Percentiles rank a stretch among this genome's conserved stretches.
These are phyloP conservation scores for Neopelma chrysocephalum DNA, from an alignment of 2,797 vertebrate genomes.

Conservation along the genomic window DNA sequence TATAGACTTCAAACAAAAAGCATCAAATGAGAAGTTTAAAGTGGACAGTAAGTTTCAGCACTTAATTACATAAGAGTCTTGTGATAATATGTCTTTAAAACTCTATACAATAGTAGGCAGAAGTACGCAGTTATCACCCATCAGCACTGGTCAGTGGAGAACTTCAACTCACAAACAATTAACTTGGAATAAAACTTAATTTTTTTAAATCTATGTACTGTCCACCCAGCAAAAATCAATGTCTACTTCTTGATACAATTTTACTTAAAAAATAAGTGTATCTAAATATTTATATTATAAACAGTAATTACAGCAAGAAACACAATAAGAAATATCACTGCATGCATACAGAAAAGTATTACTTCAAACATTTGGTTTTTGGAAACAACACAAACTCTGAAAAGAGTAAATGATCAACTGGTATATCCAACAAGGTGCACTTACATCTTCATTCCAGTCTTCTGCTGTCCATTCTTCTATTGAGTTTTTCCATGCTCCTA, in stretches of 20 bases:
- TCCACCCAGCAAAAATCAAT: neutral
- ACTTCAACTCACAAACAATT: neutral
- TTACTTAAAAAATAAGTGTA: neutral
- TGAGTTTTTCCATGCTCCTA: conserved; percentile 88
- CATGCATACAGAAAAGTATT: neutral
- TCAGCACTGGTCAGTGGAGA: neutral
- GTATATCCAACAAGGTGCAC: conserved; percentile 39
- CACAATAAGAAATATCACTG: neutral
- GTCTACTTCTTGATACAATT: neutral
- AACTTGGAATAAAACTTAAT: neutral
- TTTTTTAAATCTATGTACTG: neutral
- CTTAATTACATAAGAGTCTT: neutral
- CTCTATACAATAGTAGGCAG: neutral
- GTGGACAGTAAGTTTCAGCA: neutral
- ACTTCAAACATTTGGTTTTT: neutral
- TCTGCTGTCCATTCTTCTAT: conserved; percentile 93
- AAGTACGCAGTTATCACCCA: neutral
- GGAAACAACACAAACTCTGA: neutral
- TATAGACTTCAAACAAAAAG: neutral
- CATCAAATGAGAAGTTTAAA: neutral
- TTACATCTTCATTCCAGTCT: conserved; percentile 98
- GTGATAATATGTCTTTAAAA: neutral
- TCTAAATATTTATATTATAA: neutral
- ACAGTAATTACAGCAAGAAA: neutral
- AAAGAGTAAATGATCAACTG: neutral